These are phyloP conservation scores for Ptilorrhoa leucosticta DNA, from an alignment of 2,113 vertebrate species.

Conservation along the genomic window DNA sequence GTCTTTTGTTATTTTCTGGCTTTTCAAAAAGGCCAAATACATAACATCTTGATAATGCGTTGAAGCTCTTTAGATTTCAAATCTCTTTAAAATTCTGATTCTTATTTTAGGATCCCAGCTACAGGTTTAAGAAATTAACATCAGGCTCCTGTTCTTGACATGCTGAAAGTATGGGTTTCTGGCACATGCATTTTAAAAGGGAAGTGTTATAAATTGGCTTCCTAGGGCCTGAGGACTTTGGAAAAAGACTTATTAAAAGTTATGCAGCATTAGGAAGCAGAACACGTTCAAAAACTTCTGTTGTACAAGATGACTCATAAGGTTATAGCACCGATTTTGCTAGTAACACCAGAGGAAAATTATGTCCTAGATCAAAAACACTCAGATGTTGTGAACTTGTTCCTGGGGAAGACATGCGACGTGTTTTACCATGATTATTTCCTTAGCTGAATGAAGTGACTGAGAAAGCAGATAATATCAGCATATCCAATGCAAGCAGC, in stretches of 20 bases:
- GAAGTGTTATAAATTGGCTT: slow-evolving; percentile 22
- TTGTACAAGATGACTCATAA: slow-evolving; percentile 32
- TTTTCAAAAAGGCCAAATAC: neutral
- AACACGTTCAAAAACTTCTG: neutral
- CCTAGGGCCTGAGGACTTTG: slow-evolving; percentile 11
- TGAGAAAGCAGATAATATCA: slow-evolving; percentile 18
- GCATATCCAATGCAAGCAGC: neutral
- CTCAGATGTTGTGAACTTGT: neutral
- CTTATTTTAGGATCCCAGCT: slow-evolving; percentile 26
- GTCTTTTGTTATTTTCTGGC: neutral
- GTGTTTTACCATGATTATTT: slow-evolving; percentile 40
- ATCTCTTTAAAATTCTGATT: neutral
- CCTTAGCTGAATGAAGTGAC: slow-evolving; percentile 49
- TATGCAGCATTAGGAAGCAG: neutral
- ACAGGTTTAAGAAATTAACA: neutral
- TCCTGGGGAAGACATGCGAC: slow-evolving; percentile 32
- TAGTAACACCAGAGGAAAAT: slow-evolving; percentile 39
- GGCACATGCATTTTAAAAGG: neutral
- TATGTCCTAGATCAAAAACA: slow-evolving; percentile 34
- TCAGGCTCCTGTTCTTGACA: neutral
- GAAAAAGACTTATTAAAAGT: slow-evolving; percentile 17
- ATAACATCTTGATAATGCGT: neutral
- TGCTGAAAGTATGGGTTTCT: neutral
- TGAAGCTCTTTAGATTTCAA: neutral
- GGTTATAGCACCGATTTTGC: neutral